A percentile compares a stretch with the other conserved stretches of the same genome.
These are phyloP conservation scores for Anas platyrhynchos DNA, from an alignment of 2,113 vertebrate genomes.

Conservation along the genomic window DNA sequence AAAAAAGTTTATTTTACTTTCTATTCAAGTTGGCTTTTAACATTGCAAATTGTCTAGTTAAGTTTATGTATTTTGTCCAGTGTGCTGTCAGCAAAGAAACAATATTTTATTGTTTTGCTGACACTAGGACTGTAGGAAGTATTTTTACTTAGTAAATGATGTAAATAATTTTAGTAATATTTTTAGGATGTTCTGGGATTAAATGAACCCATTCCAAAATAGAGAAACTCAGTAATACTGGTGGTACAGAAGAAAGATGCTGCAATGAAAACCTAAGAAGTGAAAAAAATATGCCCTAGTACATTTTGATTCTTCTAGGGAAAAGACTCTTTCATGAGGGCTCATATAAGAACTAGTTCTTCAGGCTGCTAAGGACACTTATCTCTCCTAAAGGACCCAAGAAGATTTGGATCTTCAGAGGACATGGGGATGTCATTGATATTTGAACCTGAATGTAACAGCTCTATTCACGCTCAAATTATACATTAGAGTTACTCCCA, in stretches of 20 bases:
- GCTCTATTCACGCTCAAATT: neutral
- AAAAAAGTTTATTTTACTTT: slow-evolving; percentile 21
- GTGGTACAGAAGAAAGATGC: slow-evolving; percentile 1
- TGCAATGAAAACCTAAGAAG: slow-evolving; percentile 36
- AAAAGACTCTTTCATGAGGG: neutral
- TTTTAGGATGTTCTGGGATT: slow-evolving; percentile 52
- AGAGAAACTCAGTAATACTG: slow-evolving; percentile 53
- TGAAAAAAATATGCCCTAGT: slow-evolving; percentile 2
- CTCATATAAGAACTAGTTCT: neutral
- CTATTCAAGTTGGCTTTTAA: neutral
- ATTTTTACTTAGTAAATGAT: slow-evolving; percentile 32
- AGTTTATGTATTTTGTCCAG: neutral
- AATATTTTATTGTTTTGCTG: slow-evolving; percentile 62
- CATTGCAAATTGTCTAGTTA: slow-evolving; percentile 18
- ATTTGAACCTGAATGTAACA: neutral
- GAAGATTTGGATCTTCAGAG: neutral
- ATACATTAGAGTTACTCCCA: neutral
- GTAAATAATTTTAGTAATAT: slow-evolving; percentile 61
- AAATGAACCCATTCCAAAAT: slow-evolving; percentile 50
- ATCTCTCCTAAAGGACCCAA: neutral
- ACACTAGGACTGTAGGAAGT: slow-evolving; percentile 5
- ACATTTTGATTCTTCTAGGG: slow-evolving; percentile 10
- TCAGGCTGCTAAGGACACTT: neutral
- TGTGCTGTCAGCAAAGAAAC: slow-evolving; percentile 48
- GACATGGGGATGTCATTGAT: neutral